These are phyloP conservation scores for Tachina grossa DNA, from an alignment of 2,888 invertebrate species.

Conservation along the genomic window DNA sequence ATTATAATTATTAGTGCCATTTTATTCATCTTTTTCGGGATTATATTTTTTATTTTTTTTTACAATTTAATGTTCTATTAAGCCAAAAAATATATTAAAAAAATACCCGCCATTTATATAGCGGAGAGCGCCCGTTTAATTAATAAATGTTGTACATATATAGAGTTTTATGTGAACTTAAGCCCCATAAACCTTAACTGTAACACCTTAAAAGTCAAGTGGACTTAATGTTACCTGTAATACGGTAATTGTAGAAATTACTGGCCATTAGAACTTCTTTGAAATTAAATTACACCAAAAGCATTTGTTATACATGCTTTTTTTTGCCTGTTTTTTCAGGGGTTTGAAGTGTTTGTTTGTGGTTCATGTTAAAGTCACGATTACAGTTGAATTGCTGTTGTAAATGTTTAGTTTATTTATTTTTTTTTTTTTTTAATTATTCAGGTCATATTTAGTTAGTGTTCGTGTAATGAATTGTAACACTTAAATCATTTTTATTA, in stretches of 20 bases:
- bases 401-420: constrained; percentile 15
- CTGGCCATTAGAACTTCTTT: constrained; percentile 12
- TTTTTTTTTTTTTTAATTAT: neutral
- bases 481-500: constrained; percentile 26
- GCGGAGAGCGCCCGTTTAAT: too few species aligned
- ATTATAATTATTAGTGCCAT: too few species aligned
- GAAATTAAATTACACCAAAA: neutral
- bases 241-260: neutral
- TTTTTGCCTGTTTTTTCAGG: neutral
- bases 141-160: too few species aligned
- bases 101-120: too few species aligned
- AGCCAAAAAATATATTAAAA: too few species aligned
- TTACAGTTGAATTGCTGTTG: constrained; percentile 1
- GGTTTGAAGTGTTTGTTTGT: constrained; percentile 2
- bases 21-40: too few species aligned
- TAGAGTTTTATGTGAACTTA: neutral
- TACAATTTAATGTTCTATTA: too few species aligned
- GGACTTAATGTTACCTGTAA: constrained; percentile 8
- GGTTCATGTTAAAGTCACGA: neutral
- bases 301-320: neutral
- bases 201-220: neutral
- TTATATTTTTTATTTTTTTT: too few species aligned
- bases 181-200: neutral
- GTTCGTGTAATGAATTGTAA: constrained; percentile 49
- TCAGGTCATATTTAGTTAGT: constrained; percentile 44